Evolutionary conservation across 2,888 invertebrate species (phyloP).

Genomic region (Deroplatys truncata): DNA sequence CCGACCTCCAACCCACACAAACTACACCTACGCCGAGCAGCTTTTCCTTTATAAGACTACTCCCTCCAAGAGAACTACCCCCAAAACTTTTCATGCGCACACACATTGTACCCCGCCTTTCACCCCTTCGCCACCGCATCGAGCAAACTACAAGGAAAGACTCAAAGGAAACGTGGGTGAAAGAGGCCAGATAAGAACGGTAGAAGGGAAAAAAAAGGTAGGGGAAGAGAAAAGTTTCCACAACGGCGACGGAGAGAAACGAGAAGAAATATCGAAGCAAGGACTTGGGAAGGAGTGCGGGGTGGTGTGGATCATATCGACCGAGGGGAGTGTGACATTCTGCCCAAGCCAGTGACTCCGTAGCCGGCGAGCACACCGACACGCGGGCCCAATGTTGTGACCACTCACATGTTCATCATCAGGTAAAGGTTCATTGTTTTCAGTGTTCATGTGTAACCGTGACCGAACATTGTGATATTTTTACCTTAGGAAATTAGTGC

Average conservation of each 20-base stretch:
- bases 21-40: background rate
- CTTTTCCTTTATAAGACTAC: background rate
- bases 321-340: background rate
- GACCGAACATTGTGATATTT: background rate
- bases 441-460: background rate
- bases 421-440: constrained; percentile 20
- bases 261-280: constrained; percentile 14
- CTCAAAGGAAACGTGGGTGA: background rate
- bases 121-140: background rate
- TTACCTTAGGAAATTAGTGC: background rate
- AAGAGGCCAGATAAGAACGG: background rate
- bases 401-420: constrained; percentile 30
- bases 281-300: constrained; percentile 1
- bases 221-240: background rate
- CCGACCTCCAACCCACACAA: background rate
- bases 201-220: background rate
- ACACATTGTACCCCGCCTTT: background rate
- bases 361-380: background rate
- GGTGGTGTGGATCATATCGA: background rate
- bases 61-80: background rate
- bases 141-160: background rate
- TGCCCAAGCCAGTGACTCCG: background rate
- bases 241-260: background rate
- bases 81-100: background rate
- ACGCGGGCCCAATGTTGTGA: background rate